Percentiles rank a stretch among this genome's conserved stretches.
Evolutionary conservation across 2,113 vertebrate genomes (phyloP).

Genomic region (Casuarius casuarius): DNA sequence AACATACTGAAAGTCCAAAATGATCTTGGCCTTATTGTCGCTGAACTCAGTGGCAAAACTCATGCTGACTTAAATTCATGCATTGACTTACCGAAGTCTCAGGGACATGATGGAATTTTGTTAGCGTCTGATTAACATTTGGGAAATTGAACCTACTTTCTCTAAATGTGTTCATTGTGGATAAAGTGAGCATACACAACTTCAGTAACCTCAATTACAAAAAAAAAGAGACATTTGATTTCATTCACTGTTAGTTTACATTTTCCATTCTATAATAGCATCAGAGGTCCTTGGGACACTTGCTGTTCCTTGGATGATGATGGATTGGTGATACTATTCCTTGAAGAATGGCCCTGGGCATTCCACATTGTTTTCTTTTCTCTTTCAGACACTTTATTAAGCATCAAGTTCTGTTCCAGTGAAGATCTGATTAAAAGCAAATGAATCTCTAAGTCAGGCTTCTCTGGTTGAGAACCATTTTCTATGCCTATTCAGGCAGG

Average conservation of each 20-base stretch:
- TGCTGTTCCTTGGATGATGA: background rate
- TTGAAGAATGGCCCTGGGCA: background rate
- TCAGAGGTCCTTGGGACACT: background rate
- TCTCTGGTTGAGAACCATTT: background rate
- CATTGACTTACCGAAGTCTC: background rate
- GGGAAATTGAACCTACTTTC: background rate
- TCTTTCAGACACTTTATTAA: background rate
- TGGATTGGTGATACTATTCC: background rate
- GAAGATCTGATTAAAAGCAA: constrained; percentile 17
- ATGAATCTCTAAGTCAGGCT: background rate
- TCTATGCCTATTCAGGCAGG: background rate
- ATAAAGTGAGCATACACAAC: background rate
- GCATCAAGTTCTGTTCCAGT: background rate
- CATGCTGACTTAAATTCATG: background rate
- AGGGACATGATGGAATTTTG: background rate
- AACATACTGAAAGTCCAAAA: background rate
- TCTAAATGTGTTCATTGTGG: background rate
- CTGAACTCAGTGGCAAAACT: background rate
- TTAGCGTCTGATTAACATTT: background rate
- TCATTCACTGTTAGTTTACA: background rate
- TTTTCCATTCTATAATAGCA: background rate
- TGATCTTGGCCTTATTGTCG: background rate
- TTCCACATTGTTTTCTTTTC: background rate
- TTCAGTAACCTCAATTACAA: background rate
- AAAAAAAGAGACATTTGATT: background rate